These are phyloP conservation scores for Seriola dumerili DNA, from an alignment of 2,113 vertebrate genomes.

Conservation along the genomic window DNA sequence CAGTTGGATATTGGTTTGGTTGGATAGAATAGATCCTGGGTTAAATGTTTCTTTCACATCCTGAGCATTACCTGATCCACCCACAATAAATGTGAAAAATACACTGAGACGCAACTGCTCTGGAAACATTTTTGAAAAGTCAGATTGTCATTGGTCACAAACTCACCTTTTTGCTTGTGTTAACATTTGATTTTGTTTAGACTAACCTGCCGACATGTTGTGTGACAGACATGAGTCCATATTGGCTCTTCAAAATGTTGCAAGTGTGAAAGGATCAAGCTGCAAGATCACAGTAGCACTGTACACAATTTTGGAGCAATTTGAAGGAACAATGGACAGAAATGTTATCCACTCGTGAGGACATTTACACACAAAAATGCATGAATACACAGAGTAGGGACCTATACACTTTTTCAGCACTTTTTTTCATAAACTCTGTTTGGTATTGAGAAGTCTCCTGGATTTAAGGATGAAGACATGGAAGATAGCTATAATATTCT, in stretches of 20 bases:
- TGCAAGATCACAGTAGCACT: neutral
- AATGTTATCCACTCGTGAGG: neutral
- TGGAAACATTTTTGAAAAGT: neutral
- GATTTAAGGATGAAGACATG: slow-evolving; percentile 55
- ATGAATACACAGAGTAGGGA: slow-evolving; percentile 13
- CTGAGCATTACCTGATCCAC: neutral
- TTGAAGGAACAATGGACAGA: slow-evolving; percentile 4
- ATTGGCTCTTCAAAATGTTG: neutral
- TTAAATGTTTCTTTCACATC: neutral
- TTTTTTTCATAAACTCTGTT: slow-evolving; percentile 47
- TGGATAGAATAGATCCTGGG: no score
- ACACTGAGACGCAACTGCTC: neutral
- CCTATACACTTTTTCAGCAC: slow-evolving; percentile 41
- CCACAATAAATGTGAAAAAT: neutral
- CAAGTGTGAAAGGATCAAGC: neutral
- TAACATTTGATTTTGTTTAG: neutral
- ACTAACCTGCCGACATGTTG: neutral
- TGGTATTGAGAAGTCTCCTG: slow-evolving; percentile 46
- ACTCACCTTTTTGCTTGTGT: neutral
- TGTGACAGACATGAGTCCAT: neutral
- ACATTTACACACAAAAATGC: neutral
- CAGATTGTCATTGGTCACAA: neutral
- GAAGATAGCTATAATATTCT: slow-evolving; percentile 49
- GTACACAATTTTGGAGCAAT: slow-evolving; percentile 5
- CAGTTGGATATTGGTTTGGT: no score